Evolutionary conservation across 2,888 invertebrate species (phyloP).

Genomic region (Dryococelus australis): DNA sequence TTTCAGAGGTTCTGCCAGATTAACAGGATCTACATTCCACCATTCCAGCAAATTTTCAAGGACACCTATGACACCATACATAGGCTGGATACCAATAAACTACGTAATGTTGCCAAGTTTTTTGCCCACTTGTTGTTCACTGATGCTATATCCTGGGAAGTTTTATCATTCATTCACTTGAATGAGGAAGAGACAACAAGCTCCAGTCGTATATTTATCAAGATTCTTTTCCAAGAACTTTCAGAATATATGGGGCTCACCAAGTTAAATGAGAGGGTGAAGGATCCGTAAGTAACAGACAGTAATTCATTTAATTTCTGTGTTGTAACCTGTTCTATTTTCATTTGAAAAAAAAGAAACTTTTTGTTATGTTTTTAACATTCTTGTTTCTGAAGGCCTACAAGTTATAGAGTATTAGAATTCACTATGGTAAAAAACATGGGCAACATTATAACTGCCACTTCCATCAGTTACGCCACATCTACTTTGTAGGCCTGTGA

Average conservation of each 20-base stretch:
- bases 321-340: neutral
- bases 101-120: slow-evolving; percentile 96
- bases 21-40: slow-evolving; percentile 89
- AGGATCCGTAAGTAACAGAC: slow-evolving; percentile 77
- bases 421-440: too few relatives aligned
- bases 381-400: too few relatives aligned
- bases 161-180: slow-evolving; percentile 84
- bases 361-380: too few relatives aligned
- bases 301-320: neutral
- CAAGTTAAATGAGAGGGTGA: slow-evolving; percentile 88
- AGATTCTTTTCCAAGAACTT: slow-evolving; percentile 95
- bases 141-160: slow-evolving; percentile 97
- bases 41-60: slow-evolving; percentile 93
- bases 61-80: slow-evolving; percentile 96
- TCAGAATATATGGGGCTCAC: slow-evolving; percentile 95
- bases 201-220: slow-evolving; percentile 96
- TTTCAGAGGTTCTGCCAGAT: slow-evolving; percentile 85
- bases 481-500: too few relatives aligned
- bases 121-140: slow-evolving; percentile 96
- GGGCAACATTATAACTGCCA: too few relatives aligned
- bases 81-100: slow-evolving; percentile 92
- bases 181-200: slow-evolving; percentile 98
- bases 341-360: too few relatives aligned
- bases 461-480: too few relatives aligned
- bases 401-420: too few relatives aligned